These are phyloP conservation scores for Gymnoscelis rufifasciata DNA, from an alignment of 2,888 invertebrate species.

Conservation along the genomic window DNA sequence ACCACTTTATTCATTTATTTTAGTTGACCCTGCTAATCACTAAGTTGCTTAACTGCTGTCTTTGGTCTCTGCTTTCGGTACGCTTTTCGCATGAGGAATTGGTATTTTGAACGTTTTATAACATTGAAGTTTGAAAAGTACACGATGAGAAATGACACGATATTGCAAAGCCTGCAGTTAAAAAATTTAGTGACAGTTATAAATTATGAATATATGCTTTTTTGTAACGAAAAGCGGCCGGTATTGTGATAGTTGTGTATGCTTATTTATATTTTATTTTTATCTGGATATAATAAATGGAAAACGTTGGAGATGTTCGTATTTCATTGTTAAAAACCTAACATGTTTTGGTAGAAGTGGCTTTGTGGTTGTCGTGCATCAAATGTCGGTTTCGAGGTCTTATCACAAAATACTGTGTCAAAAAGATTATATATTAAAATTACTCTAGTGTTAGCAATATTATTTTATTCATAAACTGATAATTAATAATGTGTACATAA, in stretches of 20 bases:
- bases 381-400: background rate
- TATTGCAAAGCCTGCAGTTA: conserved; percentile 34
- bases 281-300: conserved; percentile 70
- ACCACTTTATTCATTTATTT: conserved; percentile 48
- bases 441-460: too few species aligned
- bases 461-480: too few species aligned
- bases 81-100: conserved; percentile 24
- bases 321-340: conserved; percentile 63
- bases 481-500: too few species aligned
- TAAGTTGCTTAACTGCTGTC: conserved; percentile 46
- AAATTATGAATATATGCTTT: conserved; percentile 29
- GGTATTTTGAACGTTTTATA: background rate
- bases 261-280: conserved; percentile 63
- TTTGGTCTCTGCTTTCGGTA: conserved; percentile 18
- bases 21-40: conserved; percentile 40
- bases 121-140: too few species aligned
- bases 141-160: background rate
- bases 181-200: conserved; percentile 49
- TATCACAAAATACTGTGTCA: background rate
- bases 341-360: conserved; percentile 40
- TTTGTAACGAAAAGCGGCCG: conserved; percentile 36
- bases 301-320: conserved; percentile 56
- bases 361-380: conserved; percentile 35
- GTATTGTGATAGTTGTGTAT: conserved; percentile 75
- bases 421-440: too few species aligned